Base-by-base conservation (phyloP, 2,113 vertebrate genomes). In the Castor canadensis region DNA sequence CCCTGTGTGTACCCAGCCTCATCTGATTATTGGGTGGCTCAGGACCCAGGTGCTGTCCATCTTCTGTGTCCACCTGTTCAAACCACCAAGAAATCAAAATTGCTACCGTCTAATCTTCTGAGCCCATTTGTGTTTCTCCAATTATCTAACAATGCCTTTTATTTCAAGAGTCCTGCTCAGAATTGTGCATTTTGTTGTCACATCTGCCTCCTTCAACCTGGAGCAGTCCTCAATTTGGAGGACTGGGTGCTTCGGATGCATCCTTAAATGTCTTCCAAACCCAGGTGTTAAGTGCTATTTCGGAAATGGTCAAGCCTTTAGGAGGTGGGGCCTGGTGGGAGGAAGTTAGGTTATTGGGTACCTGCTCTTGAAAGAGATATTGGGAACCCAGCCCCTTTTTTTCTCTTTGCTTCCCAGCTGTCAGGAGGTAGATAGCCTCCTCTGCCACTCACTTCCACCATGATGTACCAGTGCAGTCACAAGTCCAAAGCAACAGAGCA, bases 61-160 rank as follows among this genome's bases (percentile, higher is more conserved):
- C 9, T 82, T 20, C 3, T 40, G 54, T 35, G 43, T 45, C 43
- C 26, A 8, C 43, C n/a, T 77, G 67, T 40, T 86, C 24, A n/a
- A n/a, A 20, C 60, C 38, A 30, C 0, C 0, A 32, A 30, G 9
- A n/a, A n/a, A n/a, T n/a, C n/a, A n/a, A 5, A 3, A 0, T 43
- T 20, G 1, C n/a, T 8, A 2, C 49, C 40, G 2, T 30, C 24
- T 35, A n/a, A 73, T 17, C 28, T 40, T 52, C n/a, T 52, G 19
- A 9, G 49, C 16, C 60, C 16, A 3, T 43, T 30, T 7, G 13
- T 24, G 22, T 1, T 15, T 38, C 8, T 28, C 17, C 19, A 3
- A 6, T 60, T 19, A 20, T 45, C 56, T 32, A 40, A 1, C 9
- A 11, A 8, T 30, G n/a, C 56, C 52, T 45, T 54, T 62, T 9